Conservation (phyloP, 2,888 invertebrate genomes). For the Tricholauxania praeusta region DNA sequence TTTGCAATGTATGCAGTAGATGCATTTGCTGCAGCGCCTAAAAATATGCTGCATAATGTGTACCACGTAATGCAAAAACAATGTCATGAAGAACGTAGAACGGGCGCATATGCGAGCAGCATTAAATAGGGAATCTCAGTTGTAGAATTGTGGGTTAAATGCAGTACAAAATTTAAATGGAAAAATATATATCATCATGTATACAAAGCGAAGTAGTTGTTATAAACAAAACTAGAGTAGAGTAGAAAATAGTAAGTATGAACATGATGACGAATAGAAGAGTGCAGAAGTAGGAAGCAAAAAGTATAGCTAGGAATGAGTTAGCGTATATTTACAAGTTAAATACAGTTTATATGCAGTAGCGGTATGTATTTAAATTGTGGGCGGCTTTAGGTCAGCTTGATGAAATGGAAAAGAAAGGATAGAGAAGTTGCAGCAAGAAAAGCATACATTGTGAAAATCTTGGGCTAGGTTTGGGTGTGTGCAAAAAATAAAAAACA, state of each 20-base stretch:
- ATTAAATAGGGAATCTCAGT: too few relatives aligned
- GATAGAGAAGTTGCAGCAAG: constrained; percentile 30
- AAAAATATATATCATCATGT: too few relatives aligned
- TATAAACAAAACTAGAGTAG: constrained; percentile 28
- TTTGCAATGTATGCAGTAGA: constrained; percentile 1
- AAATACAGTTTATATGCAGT: constrained; percentile 10
- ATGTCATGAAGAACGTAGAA: too few relatives aligned
- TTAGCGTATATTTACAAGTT: neutral
- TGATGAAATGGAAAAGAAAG: neutral
- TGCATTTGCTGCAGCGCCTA: constrained; percentile 24
- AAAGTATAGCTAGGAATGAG: constrained; percentile 8
- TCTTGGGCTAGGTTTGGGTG: constrained; percentile 44
- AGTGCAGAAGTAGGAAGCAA: neutral
- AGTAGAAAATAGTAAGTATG: constrained; percentile 25
- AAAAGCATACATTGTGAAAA: constrained; percentile 13
- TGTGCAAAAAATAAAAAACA: constrained; percentile 37
- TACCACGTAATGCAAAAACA: neutral
- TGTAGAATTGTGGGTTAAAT: too few relatives aligned
- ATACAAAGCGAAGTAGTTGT: too few relatives aligned
- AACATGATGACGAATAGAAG: neutral
- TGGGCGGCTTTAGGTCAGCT: constrained; percentile 6
- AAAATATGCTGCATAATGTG: constrained; percentile 6
- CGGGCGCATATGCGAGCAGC: too few relatives aligned
- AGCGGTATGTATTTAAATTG: neutral
- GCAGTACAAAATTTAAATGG: too few relatives aligned